A percentile compares a stretch with the other conserved stretches of the same genome.
These are phyloP conservation scores for Oncorhynchus mykiss DNA, from an alignment of 2,113 vertebrate species.

Conservation along the genomic window DNA sequence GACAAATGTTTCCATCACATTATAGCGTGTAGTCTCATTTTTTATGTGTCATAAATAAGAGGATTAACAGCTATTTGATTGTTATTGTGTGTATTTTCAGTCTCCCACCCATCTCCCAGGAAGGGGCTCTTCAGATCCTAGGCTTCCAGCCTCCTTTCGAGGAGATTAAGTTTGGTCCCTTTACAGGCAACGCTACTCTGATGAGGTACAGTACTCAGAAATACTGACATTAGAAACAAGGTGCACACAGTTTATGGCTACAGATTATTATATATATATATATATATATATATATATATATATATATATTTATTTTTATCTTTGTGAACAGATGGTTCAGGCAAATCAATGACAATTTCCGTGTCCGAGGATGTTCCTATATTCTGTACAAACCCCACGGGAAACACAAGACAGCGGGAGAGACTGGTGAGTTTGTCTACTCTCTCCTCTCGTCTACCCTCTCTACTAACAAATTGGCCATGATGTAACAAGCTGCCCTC, in stretches of 20 bases:
- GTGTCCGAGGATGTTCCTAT: slow-evolving; percentile 93
- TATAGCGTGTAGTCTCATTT: too few relatives aligned
- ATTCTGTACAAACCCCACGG: slow-evolving; percentile 97
- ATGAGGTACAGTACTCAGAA: slow-evolving; percentile 81
- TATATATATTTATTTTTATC: slow-evolving; percentile 29
- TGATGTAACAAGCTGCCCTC: neutral
- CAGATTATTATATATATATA: neutral
- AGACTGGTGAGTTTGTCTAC: slow-evolving; percentile 81
- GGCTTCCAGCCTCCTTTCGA: slow-evolving; percentile 98
- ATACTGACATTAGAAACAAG: neutral
- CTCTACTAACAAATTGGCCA: neutral
- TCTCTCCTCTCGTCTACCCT: neutral
- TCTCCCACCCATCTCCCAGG: slow-evolving; percentile 93
- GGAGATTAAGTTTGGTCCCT: slow-evolving; percentile 97
- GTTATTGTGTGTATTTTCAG: slow-evolving; percentile 60
- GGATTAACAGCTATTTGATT: neutral
- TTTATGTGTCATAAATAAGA: neutral
- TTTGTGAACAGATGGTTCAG: slow-evolving; percentile 91
- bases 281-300: neutral
- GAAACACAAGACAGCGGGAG: slow-evolving; percentile 97
- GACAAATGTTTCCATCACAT: too few relatives aligned
- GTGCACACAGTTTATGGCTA: slow-evolving; percentile 15
- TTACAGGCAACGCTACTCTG: slow-evolving; percentile 97
- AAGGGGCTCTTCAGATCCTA: slow-evolving; percentile 93
- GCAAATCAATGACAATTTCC: slow-evolving; percentile 96